These are phyloP conservation scores for Lynx canadensis DNA, from an alignment of 2,113 vertebrate genomes.

Conservation along the genomic window DNA sequence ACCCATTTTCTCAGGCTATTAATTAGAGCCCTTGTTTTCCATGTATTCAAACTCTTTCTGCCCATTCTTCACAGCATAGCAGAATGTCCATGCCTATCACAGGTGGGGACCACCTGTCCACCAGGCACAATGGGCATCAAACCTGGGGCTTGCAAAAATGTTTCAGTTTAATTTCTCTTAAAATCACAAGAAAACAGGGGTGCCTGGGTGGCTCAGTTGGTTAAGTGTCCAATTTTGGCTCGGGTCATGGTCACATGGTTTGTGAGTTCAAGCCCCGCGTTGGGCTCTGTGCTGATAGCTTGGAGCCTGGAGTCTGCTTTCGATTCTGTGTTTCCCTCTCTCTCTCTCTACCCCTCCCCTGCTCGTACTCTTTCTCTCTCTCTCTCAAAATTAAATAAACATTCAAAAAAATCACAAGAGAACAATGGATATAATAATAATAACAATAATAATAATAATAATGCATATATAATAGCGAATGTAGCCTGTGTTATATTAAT, in stretches of 20 bases:
- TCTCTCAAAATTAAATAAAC: too few species aligned
- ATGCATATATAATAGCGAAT: not conserved
- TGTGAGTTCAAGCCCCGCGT: accelerated
- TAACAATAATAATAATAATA: too few species aligned
- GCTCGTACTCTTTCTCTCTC: too few species aligned
- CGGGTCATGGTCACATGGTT: too few species aligned
- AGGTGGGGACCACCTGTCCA: not conserved
- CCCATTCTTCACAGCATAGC: not conserved
- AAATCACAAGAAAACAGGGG: not conserved
- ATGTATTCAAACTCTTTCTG: not conserved
- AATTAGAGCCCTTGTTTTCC: not conserved
- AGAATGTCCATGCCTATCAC: not conserved
- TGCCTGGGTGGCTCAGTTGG: too few species aligned
- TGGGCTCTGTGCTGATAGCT: too few species aligned
- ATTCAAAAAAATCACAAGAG: not conserved
- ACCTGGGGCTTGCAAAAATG: not conserved
- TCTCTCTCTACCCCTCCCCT: too few species aligned
- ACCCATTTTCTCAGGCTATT: not conserved
- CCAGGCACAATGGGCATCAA: not conserved
- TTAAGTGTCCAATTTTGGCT: too few species aligned
- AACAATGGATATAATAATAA: not conserved
- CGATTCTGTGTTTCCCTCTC: too few species aligned
- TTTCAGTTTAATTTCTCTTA: not conserved
- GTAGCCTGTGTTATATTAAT: not conserved
- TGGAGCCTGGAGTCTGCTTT: too few species aligned